A percentile compares a stretch with the other conserved stretches of the same genome.
phyloP scores from a whole-genome alignment of 1,140 invertebrate genomes.

The Zaprionus ornatus region DNA sequence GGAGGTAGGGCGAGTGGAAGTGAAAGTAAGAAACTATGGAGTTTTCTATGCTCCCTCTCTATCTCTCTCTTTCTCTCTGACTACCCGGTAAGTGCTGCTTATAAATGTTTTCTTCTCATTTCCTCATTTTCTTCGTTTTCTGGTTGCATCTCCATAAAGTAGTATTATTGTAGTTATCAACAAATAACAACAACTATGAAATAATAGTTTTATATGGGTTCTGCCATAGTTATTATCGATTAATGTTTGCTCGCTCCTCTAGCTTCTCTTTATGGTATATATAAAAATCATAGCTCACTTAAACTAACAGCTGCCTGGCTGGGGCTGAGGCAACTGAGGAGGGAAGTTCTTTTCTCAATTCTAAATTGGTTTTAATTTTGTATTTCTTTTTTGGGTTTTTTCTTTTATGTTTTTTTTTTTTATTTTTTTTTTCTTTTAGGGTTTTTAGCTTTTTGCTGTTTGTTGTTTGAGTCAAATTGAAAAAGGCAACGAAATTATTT shows the following conservation, averaged over 20 bases:
- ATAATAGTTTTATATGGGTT: slow-evolving; percentile 49
- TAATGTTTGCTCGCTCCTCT: slow-evolving; percentile 6
- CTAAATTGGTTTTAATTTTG: slow-evolving; percentile 67
- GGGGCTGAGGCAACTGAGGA: slow-evolving; percentile 66
- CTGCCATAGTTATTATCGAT: slow-evolving; percentile 8
- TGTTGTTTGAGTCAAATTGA: slow-evolving; percentile 56
- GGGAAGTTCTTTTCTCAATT: slow-evolving; percentile 78
- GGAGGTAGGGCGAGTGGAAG: neutral
- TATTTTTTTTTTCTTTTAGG: slow-evolving; percentile 44
- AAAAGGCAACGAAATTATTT: slow-evolving; percentile 76
- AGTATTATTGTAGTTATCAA: slow-evolving; percentile 48
- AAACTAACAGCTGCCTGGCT: slow-evolving; percentile 69
- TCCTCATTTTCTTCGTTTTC: neutral
- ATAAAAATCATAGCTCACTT: slow-evolving; percentile 76
- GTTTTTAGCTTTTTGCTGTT: slow-evolving; percentile 34
- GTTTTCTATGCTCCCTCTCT: slow-evolving; percentile 4
- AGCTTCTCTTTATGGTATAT: slow-evolving; percentile 44
- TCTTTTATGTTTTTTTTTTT: slow-evolving; percentile 21
- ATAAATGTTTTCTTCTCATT: slow-evolving; percentile 16
- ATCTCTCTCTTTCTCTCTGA: slow-evolving; percentile 9
- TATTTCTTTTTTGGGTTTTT: slow-evolving; percentile 17
- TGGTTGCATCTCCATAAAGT: slow-evolving; percentile 1
- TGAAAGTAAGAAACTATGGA: slow-evolving; percentile 17
- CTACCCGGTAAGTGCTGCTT: slow-evolving; percentile 31
- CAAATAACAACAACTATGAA: slow-evolving; percentile 73